A percentile compares a stretch with the other conserved stretches of the same genome.
Evolutionary conservation across 1,140 invertebrate genomes (phyloP).

Genomic region (Saccostrea glomerata): DNA sequence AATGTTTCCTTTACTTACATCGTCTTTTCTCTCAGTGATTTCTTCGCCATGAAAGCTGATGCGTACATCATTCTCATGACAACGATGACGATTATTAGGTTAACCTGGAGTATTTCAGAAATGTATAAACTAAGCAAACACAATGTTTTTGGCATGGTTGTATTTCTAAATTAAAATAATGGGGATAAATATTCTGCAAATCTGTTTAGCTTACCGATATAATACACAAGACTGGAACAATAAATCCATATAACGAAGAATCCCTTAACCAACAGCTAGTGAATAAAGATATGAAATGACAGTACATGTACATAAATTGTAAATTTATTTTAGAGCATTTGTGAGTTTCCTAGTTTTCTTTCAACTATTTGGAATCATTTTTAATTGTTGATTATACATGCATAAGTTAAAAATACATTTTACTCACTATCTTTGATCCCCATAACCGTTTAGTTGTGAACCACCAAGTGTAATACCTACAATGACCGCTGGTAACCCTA

Average conservation of each 20-base stretch:
- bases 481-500: constrained; percentile 45
- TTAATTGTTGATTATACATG: neutral
- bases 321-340: neutral
- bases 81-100: constrained; percentile 52
- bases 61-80: constrained; percentile 50
- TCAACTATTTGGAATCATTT: neutral
- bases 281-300: neutral
- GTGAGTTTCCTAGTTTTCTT: neutral
- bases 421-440: constrained; percentile 43
- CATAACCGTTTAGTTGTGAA: constrained; percentile 45
- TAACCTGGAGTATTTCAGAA: constrained; percentile 46
- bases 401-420: neutral
- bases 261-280: neutral
- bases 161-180: neutral
- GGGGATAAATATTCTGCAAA: neutral
- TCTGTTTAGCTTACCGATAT: neutral
- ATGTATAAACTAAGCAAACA: neutral
- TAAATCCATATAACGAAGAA: neutral
- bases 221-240: neutral
- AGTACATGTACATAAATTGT: too few relatives aligned
- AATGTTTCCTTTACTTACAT: constrained; percentile 51
- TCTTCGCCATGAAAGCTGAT: constrained; percentile 50
- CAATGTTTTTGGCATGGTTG: neutral
- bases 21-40: constrained; percentile 51
- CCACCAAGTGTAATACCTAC: constrained; percentile 41